phyloP scores from a whole-genome alignment of 2,113 vertebrate species.

The Tamias sibiricus region DNA sequence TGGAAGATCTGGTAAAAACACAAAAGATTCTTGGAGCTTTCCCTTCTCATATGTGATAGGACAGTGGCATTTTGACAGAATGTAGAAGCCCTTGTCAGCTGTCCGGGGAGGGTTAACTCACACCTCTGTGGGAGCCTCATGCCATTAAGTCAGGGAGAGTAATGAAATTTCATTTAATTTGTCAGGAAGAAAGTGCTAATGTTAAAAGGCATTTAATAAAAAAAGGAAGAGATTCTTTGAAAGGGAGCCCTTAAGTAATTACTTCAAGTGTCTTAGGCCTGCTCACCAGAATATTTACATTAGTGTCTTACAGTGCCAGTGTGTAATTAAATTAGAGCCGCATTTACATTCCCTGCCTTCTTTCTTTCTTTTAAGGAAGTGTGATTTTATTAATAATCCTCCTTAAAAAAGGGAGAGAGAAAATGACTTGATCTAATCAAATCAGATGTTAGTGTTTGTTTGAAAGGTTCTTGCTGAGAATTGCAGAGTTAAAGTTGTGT shows the following conservation, averaged over 20 bases:
- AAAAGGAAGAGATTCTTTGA: constrained; percentile 93
- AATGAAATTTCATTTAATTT: constrained; percentile 99
- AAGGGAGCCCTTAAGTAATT: constrained; percentile 99
- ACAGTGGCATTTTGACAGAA: constrained; percentile 60
- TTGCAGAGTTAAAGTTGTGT: constrained; percentile 42
- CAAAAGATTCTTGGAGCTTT: neutral
- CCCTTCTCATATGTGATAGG: neutral
- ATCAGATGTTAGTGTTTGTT: constrained; percentile 80
- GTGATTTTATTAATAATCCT: constrained; percentile 43
- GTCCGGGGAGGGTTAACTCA: constrained; percentile 89
- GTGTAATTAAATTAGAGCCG: constrained; percentile 97
- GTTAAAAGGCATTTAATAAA: constrained; percentile 99
- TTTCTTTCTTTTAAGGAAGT: constrained; percentile 83
- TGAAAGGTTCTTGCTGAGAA: constrained; percentile 73
- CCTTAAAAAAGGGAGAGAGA: constrained; percentile 5
- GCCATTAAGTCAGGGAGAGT: constrained; percentile 97
- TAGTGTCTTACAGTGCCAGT: constrained; percentile 94
- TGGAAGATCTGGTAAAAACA: neutral
- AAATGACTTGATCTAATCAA: constrained; percentile 81
- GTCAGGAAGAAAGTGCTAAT: constrained; percentile 99
- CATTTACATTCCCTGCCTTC: constrained; percentile 88
- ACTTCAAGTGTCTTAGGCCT: constrained; percentile 94
- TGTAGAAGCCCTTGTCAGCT: constrained; percentile 47
- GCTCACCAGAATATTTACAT: constrained; percentile 99
- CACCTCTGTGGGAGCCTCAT: constrained; percentile 92